phyloP scores from a whole-genome alignment of 2,113 vertebrate genomes.

The Pangasianodon gigas region DNA sequence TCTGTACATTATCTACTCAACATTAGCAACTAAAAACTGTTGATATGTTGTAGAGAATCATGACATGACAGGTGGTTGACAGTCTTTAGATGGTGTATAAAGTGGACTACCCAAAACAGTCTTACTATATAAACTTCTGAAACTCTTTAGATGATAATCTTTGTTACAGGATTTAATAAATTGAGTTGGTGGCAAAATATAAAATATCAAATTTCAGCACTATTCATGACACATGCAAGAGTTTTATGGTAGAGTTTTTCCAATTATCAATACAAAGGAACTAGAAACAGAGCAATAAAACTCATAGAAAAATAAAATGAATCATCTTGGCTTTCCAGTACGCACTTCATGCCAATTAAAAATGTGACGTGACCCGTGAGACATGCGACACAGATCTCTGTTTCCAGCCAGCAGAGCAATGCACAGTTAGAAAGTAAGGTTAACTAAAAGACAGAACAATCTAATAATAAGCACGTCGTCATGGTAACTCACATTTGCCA shows the following conservation, averaged over 20 bases:
- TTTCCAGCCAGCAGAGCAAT: neutral
- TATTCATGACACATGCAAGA: neutral
- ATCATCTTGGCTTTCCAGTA: conserved; percentile 1
- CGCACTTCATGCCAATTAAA: conserved; percentile 35
- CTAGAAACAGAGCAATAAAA: neutral
- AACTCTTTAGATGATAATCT: neutral
- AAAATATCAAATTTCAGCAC: neutral
- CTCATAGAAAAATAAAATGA: neutral
- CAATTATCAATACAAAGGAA: neutral
- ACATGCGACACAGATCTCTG: neutral
- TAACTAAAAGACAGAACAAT: conserved; percentile 13
- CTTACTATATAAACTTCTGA: neutral
- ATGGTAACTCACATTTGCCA: conserved; percentile 79
- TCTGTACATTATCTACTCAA: neutral
- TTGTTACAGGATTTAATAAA: neutral
- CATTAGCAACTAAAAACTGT: neutral
- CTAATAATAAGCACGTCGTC: conserved; percentile 30
- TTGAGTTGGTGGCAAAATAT: neutral
- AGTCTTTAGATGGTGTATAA: neutral
- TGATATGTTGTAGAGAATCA: neutral
- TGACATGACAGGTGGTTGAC: neutral
- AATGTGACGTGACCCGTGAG: conserved; percentile 19
- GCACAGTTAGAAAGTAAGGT: neutral
- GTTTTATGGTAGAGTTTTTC: neutral
- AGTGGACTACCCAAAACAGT: neutral